A percentile compares a stretch with the other conserved stretches of the same genome.
phyloP scores from a whole-genome alignment of 1,140 invertebrate species.

The Artemia franciscana region DNA sequence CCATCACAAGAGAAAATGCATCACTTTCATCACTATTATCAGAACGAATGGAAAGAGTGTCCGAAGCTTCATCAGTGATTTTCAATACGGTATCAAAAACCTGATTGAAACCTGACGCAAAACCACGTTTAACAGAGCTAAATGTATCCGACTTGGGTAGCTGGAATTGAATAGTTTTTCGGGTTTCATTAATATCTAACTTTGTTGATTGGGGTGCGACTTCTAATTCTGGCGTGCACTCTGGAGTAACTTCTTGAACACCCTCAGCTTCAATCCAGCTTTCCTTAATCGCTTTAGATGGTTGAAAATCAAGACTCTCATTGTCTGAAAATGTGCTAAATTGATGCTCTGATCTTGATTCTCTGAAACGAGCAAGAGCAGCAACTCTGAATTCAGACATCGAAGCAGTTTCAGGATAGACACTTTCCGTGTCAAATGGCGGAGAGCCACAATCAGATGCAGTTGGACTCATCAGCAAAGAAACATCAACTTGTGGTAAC shows the following conservation, averaged over 20 bases:
- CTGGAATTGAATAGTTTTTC: background rate
- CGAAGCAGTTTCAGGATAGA: slow-evolving; percentile 13
- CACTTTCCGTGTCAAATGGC: slow-evolving; percentile 22
- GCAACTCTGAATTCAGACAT: slow-evolving; percentile 10
- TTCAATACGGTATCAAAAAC: background rate
- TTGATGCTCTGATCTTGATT: background rate
- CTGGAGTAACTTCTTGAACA: background rate
- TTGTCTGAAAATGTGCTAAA: background rate
- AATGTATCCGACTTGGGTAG: background rate
- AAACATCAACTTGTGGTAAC: slow-evolving; percentile 60
- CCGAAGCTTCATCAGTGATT: background rate
- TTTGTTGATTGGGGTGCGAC: background rate
- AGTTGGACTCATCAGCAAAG: slow-evolving; percentile 56
- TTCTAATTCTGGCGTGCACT: background rate
- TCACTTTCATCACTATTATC: background rate
- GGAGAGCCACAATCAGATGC: slow-evolving; percentile 47
- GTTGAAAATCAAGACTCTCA: background rate
- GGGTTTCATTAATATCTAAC: background rate
- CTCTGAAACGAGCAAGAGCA: background rate
- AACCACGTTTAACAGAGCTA: background rate
- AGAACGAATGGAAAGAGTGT: background rate
- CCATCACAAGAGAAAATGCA: background rate
- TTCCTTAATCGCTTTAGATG: background rate
- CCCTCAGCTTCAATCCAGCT: background rate
- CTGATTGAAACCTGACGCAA: background rate